Conservation (phyloP, 2,888 invertebrate species). For the Philhelius pedissequus region DNA sequence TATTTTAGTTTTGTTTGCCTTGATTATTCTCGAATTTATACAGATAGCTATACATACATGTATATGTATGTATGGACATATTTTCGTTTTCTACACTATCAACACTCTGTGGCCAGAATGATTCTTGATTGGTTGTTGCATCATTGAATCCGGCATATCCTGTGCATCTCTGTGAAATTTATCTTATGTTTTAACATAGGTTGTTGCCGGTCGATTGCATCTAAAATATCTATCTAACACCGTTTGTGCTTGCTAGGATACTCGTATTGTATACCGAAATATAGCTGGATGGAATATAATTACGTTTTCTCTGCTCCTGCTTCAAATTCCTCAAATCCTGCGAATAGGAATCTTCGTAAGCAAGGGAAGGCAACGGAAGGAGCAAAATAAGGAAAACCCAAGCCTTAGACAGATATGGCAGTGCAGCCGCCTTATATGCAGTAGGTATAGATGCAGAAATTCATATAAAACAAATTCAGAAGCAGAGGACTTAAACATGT, state of each 20-base stretch:
- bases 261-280: not conserved
- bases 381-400: not conserved
- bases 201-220: conserved; percentile 19
- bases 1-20: conserved; percentile 13
- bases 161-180: conserved; percentile 52
- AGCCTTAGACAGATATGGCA: not conserved
- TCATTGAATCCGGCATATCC: conserved; percentile 57
- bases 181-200: conserved; percentile 53
- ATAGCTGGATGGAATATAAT: not conserved
- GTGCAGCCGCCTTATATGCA: not conserved
- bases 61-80: too few relatives aligned
- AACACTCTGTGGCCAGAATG: conserved; percentile 53
- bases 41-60: too few relatives aligned
- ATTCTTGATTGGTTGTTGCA: conserved; percentile 60
- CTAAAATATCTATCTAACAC: not conserved
- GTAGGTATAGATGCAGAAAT: too few relatives aligned
- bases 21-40: too few relatives aligned
- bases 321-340: not conserved
- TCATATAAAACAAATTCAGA: not conserved
- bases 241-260: not conserved
- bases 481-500: conserved; percentile 48
- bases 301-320: not conserved
- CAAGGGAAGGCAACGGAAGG: conserved; percentile 5
- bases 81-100: not conserved
- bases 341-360: not conserved